Evolutionary conservation across 2,797 vertebrate genomes (phyloP).

Genomic region (Mormyrus hasselquistii): DNA sequence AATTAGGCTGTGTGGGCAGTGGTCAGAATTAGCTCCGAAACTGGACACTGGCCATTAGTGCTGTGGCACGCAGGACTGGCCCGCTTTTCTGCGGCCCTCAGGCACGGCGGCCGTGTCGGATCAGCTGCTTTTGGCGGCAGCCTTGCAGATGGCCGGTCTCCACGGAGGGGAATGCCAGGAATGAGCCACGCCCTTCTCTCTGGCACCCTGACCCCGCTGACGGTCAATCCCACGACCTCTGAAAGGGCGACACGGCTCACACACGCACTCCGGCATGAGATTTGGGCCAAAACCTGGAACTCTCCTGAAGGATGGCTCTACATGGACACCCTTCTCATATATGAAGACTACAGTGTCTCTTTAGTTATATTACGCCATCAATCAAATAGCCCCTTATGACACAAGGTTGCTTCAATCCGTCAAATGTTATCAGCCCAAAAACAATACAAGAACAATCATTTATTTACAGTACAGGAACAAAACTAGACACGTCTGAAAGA

Average conservation of each 20-base stretch:
- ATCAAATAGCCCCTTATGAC: neutral
- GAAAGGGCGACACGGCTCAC: neutral
- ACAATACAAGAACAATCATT: neutral
- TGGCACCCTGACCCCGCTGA: neutral
- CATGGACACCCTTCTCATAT: neutral
- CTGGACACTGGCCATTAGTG: neutral
- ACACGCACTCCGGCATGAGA: neutral
- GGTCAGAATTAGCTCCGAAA: slow-evolving; percentile 1
- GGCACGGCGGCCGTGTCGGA: neutral
- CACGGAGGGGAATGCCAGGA: slow-evolving; percentile 42
- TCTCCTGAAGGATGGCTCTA: neutral
- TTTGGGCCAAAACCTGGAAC: neutral
- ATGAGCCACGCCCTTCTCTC: slow-evolving; percentile 36
- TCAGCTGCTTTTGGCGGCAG: slow-evolving; percentile 45
- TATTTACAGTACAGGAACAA: neutral
- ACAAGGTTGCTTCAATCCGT: neutral
- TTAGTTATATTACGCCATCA: neutral
- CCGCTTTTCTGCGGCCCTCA: neutral
- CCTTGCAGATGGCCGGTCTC: neutral
- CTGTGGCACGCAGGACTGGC: neutral
- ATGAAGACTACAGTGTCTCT: neutral
- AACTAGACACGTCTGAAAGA: too few relatives aligned
- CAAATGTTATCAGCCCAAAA: neutral
- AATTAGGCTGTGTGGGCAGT: neutral
- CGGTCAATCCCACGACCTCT: neutral